These are phyloP conservation scores for Chelidonichthys spinosus DNA, from an alignment of 2,797 vertebrate species.

Conservation along the genomic window DNA sequence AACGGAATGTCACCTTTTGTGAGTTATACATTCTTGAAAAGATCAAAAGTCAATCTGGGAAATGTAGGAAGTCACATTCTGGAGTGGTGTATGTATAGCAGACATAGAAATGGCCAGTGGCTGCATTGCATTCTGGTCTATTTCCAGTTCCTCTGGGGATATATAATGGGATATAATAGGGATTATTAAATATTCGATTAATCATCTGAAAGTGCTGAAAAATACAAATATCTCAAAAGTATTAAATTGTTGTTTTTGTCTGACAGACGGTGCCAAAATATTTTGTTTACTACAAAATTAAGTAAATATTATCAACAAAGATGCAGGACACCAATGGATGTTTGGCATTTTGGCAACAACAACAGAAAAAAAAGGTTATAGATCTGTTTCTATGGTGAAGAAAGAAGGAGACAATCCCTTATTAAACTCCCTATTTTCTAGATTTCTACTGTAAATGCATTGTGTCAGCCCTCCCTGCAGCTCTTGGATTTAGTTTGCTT, in stretches of 20 bases:
- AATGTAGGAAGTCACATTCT: slow-evolving; percentile 12
- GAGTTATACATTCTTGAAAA: neutral
- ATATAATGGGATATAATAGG: no score
- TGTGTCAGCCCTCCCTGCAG: neutral
- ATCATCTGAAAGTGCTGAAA: neutral
- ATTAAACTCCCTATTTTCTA: neutral
- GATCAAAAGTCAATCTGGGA: neutral
- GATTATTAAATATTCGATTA: neutral
- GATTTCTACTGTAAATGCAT: neutral
- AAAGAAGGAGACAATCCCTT: neutral
- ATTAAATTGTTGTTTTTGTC: neutral
- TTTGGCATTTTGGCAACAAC: neutral
- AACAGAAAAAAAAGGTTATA: neutral
- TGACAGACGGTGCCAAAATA: neutral
- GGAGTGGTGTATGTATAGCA: no score
- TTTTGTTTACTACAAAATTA: neutral
- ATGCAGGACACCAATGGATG: neutral
- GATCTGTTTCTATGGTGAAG: no score
- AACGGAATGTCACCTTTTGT: neutral
- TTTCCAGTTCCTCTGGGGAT: neutral
- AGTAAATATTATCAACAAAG: neutral
- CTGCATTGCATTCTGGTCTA: neutral
- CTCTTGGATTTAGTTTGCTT: neutral
- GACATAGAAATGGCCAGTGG: neutral
- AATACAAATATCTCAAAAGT: neutral